These are phyloP conservation scores for Chloroceryle amazona DNA, from an alignment of 2,797 vertebrate genomes.

Conservation along the genomic window DNA sequence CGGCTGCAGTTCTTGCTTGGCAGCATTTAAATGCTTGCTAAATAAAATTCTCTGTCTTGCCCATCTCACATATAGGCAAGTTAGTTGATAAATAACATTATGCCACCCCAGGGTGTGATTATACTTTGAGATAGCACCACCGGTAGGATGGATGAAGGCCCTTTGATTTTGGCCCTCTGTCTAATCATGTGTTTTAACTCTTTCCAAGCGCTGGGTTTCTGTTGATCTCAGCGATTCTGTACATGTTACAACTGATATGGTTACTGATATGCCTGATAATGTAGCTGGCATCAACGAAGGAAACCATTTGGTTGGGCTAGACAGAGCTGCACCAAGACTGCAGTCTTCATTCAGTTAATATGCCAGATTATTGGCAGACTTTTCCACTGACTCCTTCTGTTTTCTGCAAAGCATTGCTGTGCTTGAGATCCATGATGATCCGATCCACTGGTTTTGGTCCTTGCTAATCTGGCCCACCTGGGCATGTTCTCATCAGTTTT, in stretches of 20 bases:
- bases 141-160: slow-evolving; percentile 57
- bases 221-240: slow-evolving; percentile 71
- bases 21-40: slow-evolving; percentile 60
- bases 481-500: not conserved
- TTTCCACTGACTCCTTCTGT: slow-evolving; percentile 13
- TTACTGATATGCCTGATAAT: slow-evolving; percentile 56
- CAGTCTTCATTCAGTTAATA: slow-evolving; percentile 21
- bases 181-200: slow-evolving; percentile 74
- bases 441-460: not conserved
- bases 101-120: slow-evolving; percentile 66
- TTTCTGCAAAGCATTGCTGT: slow-evolving; percentile 31
- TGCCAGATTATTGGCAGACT: slow-evolving; percentile 24
- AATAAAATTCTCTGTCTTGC: slow-evolving; percentile 60
- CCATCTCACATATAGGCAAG: slow-evolving; percentile 60
- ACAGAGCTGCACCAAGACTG: slow-evolving; percentile 24
- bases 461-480: not conserved
- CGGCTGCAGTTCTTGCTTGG: slow-evolving; percentile 45
- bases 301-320: slow-evolving; percentile 54
- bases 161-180: slow-evolving; percentile 65
- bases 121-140: slow-evolving; percentile 74
- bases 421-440: not conserved
- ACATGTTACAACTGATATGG: slow-evolving; percentile 72
- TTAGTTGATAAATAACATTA: slow-evolving; percentile 66
- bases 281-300: slow-evolving; percentile 42
- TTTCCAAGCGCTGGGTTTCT: slow-evolving; percentile 71